Conservation (phyloP, 2,797 vertebrate species). For the Bryconaethiops microstoma region DNA sequence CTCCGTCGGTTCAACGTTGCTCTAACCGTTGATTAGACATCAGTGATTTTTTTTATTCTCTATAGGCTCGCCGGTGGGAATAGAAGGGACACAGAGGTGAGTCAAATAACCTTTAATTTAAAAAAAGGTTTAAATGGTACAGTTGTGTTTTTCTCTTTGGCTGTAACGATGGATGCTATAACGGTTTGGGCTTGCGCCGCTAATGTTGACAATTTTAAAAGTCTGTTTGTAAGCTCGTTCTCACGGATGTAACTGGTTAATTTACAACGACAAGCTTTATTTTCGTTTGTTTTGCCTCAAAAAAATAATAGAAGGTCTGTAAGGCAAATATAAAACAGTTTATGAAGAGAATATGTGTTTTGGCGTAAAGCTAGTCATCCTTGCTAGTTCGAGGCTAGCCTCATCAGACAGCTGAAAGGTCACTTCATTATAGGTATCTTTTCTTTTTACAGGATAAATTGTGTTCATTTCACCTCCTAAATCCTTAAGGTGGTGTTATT, state of each 20-base stretch:
- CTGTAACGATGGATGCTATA: not conserved
- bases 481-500: not conserved
- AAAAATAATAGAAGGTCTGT: not conserved
- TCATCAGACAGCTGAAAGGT: not conserved
- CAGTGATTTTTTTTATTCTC: slow-evolving; percentile 35
- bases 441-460: not conserved
- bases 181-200: not conserved
- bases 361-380: slow-evolving; percentile 17
- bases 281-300: not conserved
- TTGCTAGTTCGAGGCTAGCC: not conserved
- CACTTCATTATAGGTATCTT: not conserved
- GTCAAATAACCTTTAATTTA: slow-evolving; percentile 45
- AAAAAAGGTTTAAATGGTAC: not conserved
- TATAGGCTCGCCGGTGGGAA: slow-evolving; percentile 40
- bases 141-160: not conserved
- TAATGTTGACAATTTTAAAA: not conserved
- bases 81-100: slow-evolving; percentile 69
- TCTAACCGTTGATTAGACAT: slow-evolving; percentile 66
- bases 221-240: not conserved
- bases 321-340: not conserved
- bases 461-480: not conserved
- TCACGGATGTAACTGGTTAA: not conserved
- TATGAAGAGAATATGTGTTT: not conserved
- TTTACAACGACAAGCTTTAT: not conserved
- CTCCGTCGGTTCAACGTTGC: slow-evolving; percentile 58